A percentile compares a stretch with the other conserved stretches of the same genome.
Evolutionary conservation across 2,888 invertebrate species (phyloP).

Genomic region (Dione vanillae): DNA sequence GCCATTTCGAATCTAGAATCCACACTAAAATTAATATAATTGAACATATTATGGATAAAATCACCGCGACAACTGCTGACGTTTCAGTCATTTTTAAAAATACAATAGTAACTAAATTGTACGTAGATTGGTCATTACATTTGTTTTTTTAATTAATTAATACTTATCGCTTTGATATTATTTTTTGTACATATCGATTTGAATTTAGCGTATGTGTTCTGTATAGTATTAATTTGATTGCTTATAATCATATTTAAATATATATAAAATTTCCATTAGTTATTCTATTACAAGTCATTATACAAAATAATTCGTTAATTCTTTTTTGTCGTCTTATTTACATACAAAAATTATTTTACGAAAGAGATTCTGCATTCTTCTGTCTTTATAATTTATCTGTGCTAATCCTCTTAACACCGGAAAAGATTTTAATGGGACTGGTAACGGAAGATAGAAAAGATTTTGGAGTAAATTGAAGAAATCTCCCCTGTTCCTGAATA

Average conservation of each 20-base stretch:
- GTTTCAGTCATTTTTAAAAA: not conserved
- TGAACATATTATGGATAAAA: constrained; percentile 42
- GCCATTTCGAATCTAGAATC: constrained; percentile 47
- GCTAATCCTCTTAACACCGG: too few species aligned
- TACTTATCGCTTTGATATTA: not conserved
- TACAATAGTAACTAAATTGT: not conserved
- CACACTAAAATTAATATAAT: constrained; percentile 41
- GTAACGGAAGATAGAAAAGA: too few species aligned
- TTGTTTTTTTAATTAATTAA: not conserved
- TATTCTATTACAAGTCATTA: too few species aligned
- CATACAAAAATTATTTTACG: too few species aligned
- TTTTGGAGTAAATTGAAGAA: too few species aligned
- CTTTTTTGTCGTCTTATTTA: too few species aligned
- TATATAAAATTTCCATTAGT: too few species aligned
- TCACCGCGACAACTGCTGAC: not conserved
- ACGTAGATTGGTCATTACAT: not conserved
- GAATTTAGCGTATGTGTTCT: not conserved
- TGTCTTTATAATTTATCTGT: too few species aligned
- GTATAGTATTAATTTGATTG: not conserved
- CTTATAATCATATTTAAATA: not conserved
- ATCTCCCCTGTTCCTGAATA: too few species aligned
- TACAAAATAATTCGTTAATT: too few species aligned
- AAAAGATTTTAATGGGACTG: too few species aligned
- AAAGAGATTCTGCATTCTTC: too few species aligned
- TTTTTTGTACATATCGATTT: not conserved